phyloP scores from a whole-genome alignment of 2,113 vertebrate species.

The Junco hyemalis region DNA sequence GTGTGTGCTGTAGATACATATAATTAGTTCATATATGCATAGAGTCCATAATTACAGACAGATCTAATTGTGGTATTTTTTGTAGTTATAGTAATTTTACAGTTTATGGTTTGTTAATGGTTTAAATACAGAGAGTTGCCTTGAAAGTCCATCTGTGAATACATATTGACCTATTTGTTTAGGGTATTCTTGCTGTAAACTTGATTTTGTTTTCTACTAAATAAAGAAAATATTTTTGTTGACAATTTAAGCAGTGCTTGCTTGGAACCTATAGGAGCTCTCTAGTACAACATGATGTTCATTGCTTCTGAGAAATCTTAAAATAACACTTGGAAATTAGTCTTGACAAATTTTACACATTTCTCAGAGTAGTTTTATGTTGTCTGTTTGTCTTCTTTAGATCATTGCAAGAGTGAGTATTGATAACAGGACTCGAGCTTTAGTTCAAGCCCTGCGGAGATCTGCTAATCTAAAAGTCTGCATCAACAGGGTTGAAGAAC shows the following conservation, averaged over 20 bases:
- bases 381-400: conserved; percentile 66
- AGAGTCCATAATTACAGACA: not conserved
- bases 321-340: not conserved
- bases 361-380: not conserved
- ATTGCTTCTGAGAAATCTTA: conserved; percentile 27
- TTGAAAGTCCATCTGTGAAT: not conserved
- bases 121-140: not conserved
- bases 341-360: not conserved
- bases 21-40: not conserved
- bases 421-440: conserved; percentile 92
- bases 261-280: not conserved
- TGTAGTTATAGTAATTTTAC: not conserved
- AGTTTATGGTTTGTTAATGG: not conserved
- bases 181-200: not conserved
- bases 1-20: not conserved
- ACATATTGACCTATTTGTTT: not conserved
- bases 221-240: not conserved
- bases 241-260: not conserved
- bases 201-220: not conserved
- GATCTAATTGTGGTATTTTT: not conserved
- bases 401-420: conserved; percentile 96
- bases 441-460: conserved; percentile 89
- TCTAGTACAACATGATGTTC: not conserved
- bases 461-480: conserved; percentile 86
- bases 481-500: conserved; percentile 92